These are phyloP conservation scores for Leptocoma aspasia DNA, from an alignment of 2,113 vertebrate genomes.

Conservation along the genomic window DNA sequence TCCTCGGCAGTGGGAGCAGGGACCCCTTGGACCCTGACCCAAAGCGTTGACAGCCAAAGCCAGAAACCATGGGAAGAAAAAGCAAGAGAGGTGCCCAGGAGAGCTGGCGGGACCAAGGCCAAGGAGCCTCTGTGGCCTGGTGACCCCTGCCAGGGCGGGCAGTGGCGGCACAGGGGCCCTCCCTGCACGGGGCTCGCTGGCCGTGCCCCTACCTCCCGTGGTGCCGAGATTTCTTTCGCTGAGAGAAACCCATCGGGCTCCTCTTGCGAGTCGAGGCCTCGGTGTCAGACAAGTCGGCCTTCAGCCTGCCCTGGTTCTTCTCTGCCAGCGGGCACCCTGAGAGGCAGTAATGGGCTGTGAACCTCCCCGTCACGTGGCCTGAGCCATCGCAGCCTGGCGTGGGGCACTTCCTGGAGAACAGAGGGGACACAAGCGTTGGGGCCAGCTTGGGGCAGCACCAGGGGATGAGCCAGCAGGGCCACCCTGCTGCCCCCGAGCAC, in stretches of 20 bases:
- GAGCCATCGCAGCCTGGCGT: constrained; percentile 96
- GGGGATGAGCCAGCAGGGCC: rapidly evolving
- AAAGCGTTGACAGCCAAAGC: not conserved
- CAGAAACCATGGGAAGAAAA: not conserved
- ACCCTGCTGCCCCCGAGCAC: rapidly evolving
- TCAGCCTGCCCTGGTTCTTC: constrained; percentile 92
- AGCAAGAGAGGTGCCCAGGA: not conserved
- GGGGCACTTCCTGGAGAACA: constrained; percentile 89
- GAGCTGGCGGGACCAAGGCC: not conserved
- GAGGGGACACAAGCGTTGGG: not conserved
- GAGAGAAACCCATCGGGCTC: constrained; percentile 84
- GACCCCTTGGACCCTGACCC: not conserved
- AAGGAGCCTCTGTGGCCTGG: not conserved
- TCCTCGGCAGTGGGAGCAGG: not conserved
- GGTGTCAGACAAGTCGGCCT: constrained; percentile 86
- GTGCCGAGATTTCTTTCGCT: constrained; percentile 91
- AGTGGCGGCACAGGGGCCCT: not conserved
- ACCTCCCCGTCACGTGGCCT: constrained; percentile 94
- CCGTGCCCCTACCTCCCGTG: constrained; percentile 83
- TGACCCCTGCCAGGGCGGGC: not conserved
- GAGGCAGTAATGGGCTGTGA: constrained; percentile 97
- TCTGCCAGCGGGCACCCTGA: constrained; percentile 96
- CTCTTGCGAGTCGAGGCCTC: constrained; percentile 83
- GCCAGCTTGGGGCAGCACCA: not conserved
- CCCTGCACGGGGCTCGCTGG: rapidly evolving